A percentile compares a stretch with the other conserved stretches of the same genome.
Evolutionary conservation across 1,140 invertebrate genomes (phyloP).

Genomic region (Oncopodura yosiiana): DNA sequence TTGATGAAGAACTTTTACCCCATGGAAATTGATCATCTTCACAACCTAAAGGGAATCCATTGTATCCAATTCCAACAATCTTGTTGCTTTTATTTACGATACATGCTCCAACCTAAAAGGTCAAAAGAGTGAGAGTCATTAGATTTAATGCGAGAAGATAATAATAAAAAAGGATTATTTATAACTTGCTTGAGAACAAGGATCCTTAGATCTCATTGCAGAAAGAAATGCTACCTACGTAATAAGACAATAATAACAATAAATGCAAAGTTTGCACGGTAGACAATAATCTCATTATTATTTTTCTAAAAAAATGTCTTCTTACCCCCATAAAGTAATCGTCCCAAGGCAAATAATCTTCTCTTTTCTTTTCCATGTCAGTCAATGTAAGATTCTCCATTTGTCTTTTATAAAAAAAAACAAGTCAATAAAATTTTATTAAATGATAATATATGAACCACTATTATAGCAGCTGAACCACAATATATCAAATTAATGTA

Average conservation of each 20-base stretch:
- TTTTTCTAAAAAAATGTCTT: too few species aligned
- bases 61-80: slow-evolving; percentile 89
- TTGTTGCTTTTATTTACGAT: slow-evolving; percentile 79
- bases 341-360: slow-evolving; percentile 60
- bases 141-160: not conserved
- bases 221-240: slow-evolving; percentile 66
- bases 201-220: slow-evolving; percentile 88
- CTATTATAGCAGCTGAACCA: too few species aligned
- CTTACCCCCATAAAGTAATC: slow-evolving; percentile 96
- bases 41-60: slow-evolving; percentile 87
- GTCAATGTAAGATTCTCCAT: too few species aligned
- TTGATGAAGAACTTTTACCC: slow-evolving; percentile 50
- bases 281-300: too few species aligned
- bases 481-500: too few species aligned
- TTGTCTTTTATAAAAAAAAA: too few species aligned
- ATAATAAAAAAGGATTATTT: not conserved
- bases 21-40: slow-evolving; percentile 82
- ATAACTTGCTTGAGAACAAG: slow-evolving; percentile 58
- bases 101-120: slow-evolving; percentile 69
- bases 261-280: too few species aligned
- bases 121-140: too few species aligned
- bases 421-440: too few species aligned
- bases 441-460: too few species aligned
- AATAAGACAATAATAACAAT: too few species aligned
- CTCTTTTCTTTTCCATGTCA: slow-evolving; percentile 42